These are phyloP conservation scores for Brachyptera putata DNA, from an alignment of 2,888 invertebrate species.

Conservation along the genomic window DNA sequence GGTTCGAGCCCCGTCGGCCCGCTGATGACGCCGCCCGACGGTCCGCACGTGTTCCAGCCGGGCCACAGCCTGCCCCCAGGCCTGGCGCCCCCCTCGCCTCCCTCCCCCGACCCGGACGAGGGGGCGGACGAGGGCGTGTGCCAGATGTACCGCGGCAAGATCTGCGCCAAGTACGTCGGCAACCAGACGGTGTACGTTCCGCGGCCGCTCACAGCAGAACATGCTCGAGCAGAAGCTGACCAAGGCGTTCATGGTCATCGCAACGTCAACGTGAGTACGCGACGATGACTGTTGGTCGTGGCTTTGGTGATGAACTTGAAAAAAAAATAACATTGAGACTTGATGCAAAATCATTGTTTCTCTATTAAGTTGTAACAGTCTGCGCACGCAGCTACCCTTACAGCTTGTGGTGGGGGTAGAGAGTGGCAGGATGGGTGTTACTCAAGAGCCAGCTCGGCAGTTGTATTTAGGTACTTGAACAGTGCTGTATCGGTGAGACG, in stretches of 20 bases:
- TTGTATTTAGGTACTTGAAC: no score
- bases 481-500: no score
- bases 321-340: no score
- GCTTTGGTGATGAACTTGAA: no score
- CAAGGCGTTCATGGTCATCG: slow-evolving; percentile 80
- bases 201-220: slow-evolving; percentile 69
- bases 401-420: no score
- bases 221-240: slow-evolving; percentile 76
- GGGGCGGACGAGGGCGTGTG: not conserved
- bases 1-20: slow-evolving; percentile 23
- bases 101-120: not conserved
- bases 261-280: slow-evolving; percentile 67
- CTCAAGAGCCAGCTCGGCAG: no score
- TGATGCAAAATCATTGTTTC: no score
- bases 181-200: slow-evolving; percentile 84
- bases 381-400: no score
- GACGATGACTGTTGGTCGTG: no score
- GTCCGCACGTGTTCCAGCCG: slow-evolving; percentile 29
- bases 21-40: slow-evolving; percentile 25
- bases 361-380: no score
- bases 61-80: slow-evolving; percentile 26
- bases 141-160: slow-evolving; percentile 76
- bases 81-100: not conserved
- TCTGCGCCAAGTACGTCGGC: slow-evolving; percentile 72
- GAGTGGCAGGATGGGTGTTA: no score